A percentile compares a stretch with the other conserved stretches of the same genome.
Evolutionary conservation across 2,888 invertebrate genomes (phyloP).

Genomic region (Trachelus troglodyta): DNA sequence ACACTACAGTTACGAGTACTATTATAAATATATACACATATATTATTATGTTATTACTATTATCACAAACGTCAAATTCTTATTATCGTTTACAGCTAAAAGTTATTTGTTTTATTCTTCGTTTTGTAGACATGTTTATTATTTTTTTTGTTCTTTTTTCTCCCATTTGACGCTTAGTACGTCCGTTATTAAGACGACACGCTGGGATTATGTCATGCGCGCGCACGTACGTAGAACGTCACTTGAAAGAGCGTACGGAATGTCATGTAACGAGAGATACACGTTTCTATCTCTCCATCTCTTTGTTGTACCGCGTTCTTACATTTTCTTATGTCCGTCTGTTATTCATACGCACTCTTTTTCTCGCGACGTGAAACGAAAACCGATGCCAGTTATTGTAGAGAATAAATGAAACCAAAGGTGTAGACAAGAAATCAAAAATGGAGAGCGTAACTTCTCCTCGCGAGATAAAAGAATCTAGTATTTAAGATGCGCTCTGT

Average conservation of each 20-base stretch:
- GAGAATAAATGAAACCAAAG: not conserved
- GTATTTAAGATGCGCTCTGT: not conserved
- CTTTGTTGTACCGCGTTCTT: not conserved
- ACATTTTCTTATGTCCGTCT: not conserved
- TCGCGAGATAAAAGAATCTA: not conserved
- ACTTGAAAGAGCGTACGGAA: not conserved
- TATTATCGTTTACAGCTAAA: conserved; percentile 21
- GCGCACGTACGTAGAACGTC: not conserved
- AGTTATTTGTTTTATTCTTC: conserved; percentile 22
- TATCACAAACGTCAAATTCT: conserved; percentile 18
- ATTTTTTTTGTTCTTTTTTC: conserved; percentile 7
- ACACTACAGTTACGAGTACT: conserved; percentile 6
- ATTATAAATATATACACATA: conserved; percentile 5
- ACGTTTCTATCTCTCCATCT: not conserved
- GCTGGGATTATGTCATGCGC: conserved; percentile 1
- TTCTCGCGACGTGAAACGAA: not conserved
- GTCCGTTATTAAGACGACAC: conserved; percentile 6
- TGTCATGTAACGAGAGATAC: not conserved
- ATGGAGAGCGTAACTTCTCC: not conserved
- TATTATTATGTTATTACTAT: conserved; percentile 18
- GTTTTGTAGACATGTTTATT: conserved; percentile 22
- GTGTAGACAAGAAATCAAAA: not conserved
- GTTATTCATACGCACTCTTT: not conserved
- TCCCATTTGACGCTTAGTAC: conserved; percentile 19
- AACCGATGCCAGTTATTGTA: not conserved